A percentile compares a stretch with the other conserved stretches of the same genome.
Evolutionary conservation across 2,113 vertebrate species (phyloP).

Genomic region (Microcebus murinus): DNA sequence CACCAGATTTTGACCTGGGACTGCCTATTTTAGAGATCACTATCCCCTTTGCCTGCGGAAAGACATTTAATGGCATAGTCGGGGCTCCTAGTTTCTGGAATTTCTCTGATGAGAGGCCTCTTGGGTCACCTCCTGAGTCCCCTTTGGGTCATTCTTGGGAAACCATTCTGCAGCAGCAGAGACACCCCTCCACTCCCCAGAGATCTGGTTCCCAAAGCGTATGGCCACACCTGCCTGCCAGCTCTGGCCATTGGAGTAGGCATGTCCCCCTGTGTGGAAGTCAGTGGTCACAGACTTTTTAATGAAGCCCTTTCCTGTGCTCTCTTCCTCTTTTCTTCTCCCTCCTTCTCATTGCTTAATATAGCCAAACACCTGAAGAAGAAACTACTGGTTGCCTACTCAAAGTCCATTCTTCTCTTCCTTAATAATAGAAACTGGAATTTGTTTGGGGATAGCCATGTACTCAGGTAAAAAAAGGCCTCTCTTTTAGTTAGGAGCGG

Average conservation of each 20-base stretch:
- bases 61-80: background rate
- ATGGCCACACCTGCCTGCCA: background rate
- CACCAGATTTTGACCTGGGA: background rate
- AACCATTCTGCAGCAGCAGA: background rate
- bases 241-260: background rate
- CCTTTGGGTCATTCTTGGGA: background rate
- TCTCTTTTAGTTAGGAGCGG: background rate
- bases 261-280: background rate
- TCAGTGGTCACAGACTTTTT: background rate
- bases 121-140: background rate
- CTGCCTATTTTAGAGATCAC: background rate
- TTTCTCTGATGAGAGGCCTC: background rate
- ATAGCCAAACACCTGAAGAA: background rate
- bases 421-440: background rate
- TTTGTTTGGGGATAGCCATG: background rate
- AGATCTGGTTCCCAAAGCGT: background rate
- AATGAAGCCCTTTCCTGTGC: background rate
- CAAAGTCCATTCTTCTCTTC: background rate
- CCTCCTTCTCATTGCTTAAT: background rate
- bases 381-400: background rate
- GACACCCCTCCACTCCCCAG: background rate
- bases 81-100: background rate
- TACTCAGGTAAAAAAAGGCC: slow-evolving; percentile 13
- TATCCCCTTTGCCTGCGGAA: background rate
- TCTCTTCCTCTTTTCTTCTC: background rate